Evolutionary conservation across 2,797 vertebrate genomes (phyloP), one percentile per base, ranked within the genome.

Genomic region (Chromobotia macracanthus): DNA sequence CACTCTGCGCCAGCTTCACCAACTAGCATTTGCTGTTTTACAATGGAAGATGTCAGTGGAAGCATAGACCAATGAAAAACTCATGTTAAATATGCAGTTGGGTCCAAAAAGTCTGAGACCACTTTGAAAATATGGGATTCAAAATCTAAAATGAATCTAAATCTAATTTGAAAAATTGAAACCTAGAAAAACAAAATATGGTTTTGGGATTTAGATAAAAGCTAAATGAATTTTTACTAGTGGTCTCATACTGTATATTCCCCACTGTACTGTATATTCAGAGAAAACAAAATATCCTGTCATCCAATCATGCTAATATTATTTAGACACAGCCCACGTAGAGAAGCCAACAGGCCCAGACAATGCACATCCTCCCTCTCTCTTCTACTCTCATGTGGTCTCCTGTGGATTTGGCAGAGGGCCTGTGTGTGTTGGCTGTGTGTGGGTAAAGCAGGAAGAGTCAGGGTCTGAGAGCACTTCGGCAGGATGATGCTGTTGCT

Each of bases 401-500:
- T 72, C n/a, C 25, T 21, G 46, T 23, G n/a, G 55, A 48, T 48
- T 64, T 80, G 53, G 53, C 58, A 23, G 75, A 71, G 64, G 53
- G 46, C 48, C 66, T 46, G 38, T 63, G 63, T 0, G 8, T 80
- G 44, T 60, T 72, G 61, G 82, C n/a, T 21, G 35, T 61, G 67
- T 66, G 28, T 48, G 73, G 56, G 53, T 77, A 67, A 83, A 83
- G 69, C 78, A 72, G 68, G 73, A 28, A 63, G 68, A 80, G 82
- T 69, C 71, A 28, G 71, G 58, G 35, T 64, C 50, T 77, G 64
- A 71, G 79, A 70, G 65, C 77, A 70, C 53, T 76, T 80, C 28
- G 38, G 70, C 51, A 64, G 67, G 67, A 63, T 64, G 67, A 71
- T 64, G 56, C 60, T 64, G 76, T 72, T 25, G 70, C 77, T 67